A percentile compares a stretch with the other conserved stretches of the same genome.
These are phyloP conservation scores for Leucosticte australis DNA, from an alignment of 2,113 vertebrate genomes.

Conservation along the genomic window DNA sequence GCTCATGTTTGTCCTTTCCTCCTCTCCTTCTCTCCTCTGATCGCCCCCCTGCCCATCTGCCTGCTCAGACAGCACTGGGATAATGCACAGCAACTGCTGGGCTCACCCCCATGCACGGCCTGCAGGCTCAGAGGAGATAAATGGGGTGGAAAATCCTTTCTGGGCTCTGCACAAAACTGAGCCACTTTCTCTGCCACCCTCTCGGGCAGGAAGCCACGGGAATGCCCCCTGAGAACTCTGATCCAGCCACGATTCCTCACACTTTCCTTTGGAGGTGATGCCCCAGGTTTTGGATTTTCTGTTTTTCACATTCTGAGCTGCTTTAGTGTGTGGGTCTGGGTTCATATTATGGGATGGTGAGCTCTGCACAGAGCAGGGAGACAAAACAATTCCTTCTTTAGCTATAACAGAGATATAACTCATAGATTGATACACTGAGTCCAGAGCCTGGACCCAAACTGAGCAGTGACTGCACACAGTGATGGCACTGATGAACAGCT, in stretches of 20 bases:
- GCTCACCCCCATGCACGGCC: background rate
- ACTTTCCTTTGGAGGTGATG: background rate
- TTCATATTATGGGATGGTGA: too few relatives aligned
- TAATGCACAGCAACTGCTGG: conserved; percentile 37
- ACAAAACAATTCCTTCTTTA: too few relatives aligned
- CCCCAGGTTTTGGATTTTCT: background rate
- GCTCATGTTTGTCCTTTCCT: background rate
- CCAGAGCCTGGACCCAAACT: too few relatives aligned
- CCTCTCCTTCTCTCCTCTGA: background rate
- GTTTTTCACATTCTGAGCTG: background rate
- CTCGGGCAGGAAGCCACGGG: background rate
- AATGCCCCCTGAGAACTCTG: background rate
- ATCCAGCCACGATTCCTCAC: background rate
- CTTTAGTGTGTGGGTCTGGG: too few relatives aligned
- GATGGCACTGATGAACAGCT: too few relatives aligned
- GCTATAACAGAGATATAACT: too few relatives aligned
- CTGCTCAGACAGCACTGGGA: background rate
- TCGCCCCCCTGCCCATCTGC: background rate
- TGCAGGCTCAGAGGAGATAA: background rate
- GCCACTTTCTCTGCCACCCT: background rate
- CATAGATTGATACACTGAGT: too few relatives aligned
- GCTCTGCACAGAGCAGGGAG: too few relatives aligned
- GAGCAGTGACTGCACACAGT: too few relatives aligned
- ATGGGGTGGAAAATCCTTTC: background rate
- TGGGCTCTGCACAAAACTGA: background rate